Evolutionary conservation across 2,113 vertebrate genomes (phyloP).

Genomic region (Rhynchopsitta pachyrhyncha): DNA sequence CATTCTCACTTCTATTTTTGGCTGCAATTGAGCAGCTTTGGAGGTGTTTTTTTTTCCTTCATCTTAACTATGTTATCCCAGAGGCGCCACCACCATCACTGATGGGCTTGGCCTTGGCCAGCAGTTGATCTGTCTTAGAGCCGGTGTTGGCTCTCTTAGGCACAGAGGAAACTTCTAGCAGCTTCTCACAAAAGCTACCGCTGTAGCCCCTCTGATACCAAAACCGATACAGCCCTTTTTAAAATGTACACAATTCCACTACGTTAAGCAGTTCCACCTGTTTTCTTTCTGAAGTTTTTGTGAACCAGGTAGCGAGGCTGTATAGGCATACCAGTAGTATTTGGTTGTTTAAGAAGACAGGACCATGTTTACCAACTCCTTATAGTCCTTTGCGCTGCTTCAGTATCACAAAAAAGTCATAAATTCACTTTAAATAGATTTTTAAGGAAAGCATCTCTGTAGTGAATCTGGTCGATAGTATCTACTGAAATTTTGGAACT

Average conservation of each 20-base stretch:
- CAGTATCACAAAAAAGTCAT: neutral
- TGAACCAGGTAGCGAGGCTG: neutral
- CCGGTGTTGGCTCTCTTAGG: neutral
- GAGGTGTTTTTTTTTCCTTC: neutral
- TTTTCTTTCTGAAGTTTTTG: neutral
- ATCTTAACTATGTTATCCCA: neutral
- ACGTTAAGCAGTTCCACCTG: neutral
- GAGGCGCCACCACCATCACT: neutral
- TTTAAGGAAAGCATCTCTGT: neutral
- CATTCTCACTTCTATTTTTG: neutral
- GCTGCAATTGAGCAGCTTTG: neutral
- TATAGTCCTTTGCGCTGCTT: neutral
- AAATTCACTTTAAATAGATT: neutral
- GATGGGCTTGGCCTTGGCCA: neutral
- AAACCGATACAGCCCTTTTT: neutral
- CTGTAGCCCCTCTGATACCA: neutral
- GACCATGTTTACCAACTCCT: rapidly evolving
- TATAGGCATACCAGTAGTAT: neutral
- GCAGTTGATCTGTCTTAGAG: neutral
- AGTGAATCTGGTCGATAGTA: neutral
- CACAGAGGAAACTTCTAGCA: neutral
- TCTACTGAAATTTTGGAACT: neutral
- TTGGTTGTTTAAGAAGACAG: neutral
- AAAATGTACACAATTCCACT: neutral
- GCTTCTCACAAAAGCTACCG: neutral